A percentile compares a stretch with the other conserved stretches of the same genome.
These are phyloP conservation scores for Alexandromys fortis DNA, from an alignment of 2,113 vertebrate species.

Conservation along the genomic window DNA sequence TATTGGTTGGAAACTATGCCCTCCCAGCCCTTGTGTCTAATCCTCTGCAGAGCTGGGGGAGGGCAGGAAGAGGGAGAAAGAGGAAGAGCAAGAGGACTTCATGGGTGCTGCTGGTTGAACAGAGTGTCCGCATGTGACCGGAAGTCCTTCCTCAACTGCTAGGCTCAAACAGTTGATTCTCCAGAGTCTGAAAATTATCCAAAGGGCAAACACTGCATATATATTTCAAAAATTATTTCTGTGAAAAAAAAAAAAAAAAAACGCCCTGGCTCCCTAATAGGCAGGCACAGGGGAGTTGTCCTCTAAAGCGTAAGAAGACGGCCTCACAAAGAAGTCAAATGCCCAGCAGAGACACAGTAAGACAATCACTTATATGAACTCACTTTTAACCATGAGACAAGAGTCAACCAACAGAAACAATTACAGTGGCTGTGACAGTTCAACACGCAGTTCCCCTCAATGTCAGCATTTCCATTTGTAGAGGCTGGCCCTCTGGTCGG, in stretches of 20 bases:
- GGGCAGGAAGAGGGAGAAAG: background rate
- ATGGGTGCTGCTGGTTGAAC: background rate
- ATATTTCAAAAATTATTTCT: slow-evolving; percentile 61
- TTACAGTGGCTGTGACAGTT: background rate
- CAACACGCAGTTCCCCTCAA: background rate
- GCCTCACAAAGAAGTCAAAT: background rate
- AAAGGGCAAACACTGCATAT: slow-evolving; percentile 43
- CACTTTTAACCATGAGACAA: background rate
- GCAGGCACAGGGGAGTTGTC: background rate
- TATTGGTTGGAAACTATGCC: slow-evolving; percentile 64
- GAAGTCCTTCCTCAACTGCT: background rate
- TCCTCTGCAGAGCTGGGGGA: slow-evolving; percentile 19
- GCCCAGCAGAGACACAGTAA: background rate
- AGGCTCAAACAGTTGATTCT: slow-evolving; percentile 35
- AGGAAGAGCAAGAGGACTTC: background rate
- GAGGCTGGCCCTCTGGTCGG: background rate
- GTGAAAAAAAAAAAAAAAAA: background rate
- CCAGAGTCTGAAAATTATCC: background rate
- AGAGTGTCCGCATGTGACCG: background rate
- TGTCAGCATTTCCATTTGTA: background rate
- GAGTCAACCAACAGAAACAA: background rate
- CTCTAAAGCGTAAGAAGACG: slow-evolving; percentile 44
- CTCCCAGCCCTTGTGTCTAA: slow-evolving; percentile 51
- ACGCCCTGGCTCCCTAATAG: background rate
- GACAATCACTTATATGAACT: background rate